Evolutionary conservation across 1,140 invertebrate species (phyloP), one percentile per base, ranked within the genome.

Genomic region (Belonocnema kinseyi): DNA sequence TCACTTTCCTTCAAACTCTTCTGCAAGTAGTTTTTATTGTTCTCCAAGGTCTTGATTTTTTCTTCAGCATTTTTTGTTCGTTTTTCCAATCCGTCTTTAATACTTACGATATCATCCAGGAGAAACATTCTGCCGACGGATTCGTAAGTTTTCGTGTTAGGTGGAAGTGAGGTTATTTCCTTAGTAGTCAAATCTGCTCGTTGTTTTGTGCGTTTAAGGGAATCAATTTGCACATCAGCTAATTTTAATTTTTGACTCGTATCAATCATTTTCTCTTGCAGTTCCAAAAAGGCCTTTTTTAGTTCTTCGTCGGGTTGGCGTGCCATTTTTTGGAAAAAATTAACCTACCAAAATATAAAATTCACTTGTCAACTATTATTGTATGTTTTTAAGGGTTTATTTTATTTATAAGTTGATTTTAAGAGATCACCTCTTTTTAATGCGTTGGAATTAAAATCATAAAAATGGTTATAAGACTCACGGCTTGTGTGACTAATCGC

Each of bases 51-150:
- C 87, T 94, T 94, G 33, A 96, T 95, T 88, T 96, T 96, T 53
- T 95, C 94, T 17, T 94, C 93, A 21, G 94, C 93, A 26, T 87
- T 88, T 17, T 92, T 90, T 73, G 94, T 93, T 85, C 94, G 93
- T 17, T 92, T 93, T 53, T 93, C 91, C 5, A 97, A 88, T 84
- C 94, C 94, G 50, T 91, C 88, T 84, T 94, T 93, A 2, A 97
- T 93, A 70, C 93, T 93, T 3, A 92, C 88, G 50, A 95, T 93
- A 50, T 74, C 73, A 46, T 95, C 95, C 19, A 95, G 88, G n/a
- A 97, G 88, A 88, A 97, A 97, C 95, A 97, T 97, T 89, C 97
- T 90, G 8, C 96, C 96, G 1, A 97, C 93, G 26, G 95, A 94
- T 92, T 97, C 95, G 88, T 96, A 97, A 0, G 94, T 94, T 82